phyloP scores from a whole-genome alignment of 2,797 vertebrate genomes.

The Danio tinwini region DNA sequence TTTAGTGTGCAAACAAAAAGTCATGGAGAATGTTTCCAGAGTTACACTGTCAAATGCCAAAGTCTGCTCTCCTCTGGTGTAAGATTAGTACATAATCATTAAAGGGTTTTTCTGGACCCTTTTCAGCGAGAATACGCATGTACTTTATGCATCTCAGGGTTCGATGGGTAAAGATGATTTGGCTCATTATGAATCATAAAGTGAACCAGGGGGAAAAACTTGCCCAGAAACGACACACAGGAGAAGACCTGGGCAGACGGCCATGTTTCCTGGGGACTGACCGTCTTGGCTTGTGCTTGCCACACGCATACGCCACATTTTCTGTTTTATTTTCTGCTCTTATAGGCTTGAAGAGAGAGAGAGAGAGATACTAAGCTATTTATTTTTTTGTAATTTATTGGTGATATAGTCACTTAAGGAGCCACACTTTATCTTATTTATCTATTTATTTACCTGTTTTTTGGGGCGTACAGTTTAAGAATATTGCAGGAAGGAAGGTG shows the following conservation, averaged over 20 bases:
- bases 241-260: conserved; percentile 52
- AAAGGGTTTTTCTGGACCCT: conserved; percentile 37
- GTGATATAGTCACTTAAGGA: conserved; percentile 16
- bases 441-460: background rate
- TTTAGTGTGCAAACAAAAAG: background rate
- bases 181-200: conserved; percentile 54
- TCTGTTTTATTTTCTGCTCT: conserved; percentile 25
- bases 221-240: conserved; percentile 48
- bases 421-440: background rate
- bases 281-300: conserved; percentile 23
- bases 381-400: conserved; percentile 14
- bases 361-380: conserved; percentile 38
- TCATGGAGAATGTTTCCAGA: conserved; percentile 27
- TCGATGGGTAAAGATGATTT: conserved; percentile 59
- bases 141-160: conserved; percentile 39
- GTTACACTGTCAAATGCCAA: conserved; percentile 38
- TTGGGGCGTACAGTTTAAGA: background rate
- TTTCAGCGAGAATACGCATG: conserved; percentile 10
- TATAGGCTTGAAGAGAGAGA: background rate
- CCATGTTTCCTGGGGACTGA: conserved; percentile 51
- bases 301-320: conserved; percentile 9
- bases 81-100: conserved; percentile 49
- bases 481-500: conserved; percentile 11
- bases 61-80: conserved; percentile 32
- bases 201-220: conserved; percentile 54